phyloP scores from a whole-genome alignment of 2,113 vertebrate species.

The Castor canadensis region DNA sequence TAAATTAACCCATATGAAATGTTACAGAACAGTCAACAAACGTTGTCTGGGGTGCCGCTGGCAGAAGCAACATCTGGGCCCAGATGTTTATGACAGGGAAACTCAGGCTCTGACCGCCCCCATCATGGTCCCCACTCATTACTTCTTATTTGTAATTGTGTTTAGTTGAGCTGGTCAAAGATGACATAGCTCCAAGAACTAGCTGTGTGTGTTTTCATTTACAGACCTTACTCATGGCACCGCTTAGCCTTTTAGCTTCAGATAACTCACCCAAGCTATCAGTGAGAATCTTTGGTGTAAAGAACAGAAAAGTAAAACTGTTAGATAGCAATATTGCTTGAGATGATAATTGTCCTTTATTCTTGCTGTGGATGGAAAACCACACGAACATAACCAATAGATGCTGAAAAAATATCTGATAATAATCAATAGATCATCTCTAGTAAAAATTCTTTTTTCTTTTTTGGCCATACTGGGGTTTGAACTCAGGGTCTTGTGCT shows the following conservation, averaged over 20 bases:
- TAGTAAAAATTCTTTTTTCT: too few relatives aligned
- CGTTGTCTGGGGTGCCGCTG: not conserved
- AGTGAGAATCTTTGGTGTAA: not conserved
- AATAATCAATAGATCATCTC: not conserved
- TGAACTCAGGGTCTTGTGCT: too few relatives aligned
- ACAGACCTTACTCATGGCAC: not conserved
- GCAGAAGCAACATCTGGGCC: not conserved
- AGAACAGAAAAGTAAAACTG: not conserved
- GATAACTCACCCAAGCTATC: not conserved
- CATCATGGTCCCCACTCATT: not conserved
- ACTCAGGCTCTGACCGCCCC: not conserved
- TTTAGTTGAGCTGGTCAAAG: not conserved
- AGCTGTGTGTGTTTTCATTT: not conserved
- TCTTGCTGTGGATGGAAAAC: not conserved
- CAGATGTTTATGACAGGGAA: not conserved
- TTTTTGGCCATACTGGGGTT: too few relatives aligned
- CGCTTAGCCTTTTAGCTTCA: not conserved
- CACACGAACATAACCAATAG: not conserved
- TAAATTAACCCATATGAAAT: not conserved
- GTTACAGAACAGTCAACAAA: not conserved
- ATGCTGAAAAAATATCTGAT: not conserved
- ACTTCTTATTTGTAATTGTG: not conserved
- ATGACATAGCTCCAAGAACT: not conserved
- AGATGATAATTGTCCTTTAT: not conserved
- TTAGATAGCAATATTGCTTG: not conserved